Evolutionary conservation across 1,140 invertebrate species (phyloP).

Genomic region (Diorhabda carinulata): DNA sequence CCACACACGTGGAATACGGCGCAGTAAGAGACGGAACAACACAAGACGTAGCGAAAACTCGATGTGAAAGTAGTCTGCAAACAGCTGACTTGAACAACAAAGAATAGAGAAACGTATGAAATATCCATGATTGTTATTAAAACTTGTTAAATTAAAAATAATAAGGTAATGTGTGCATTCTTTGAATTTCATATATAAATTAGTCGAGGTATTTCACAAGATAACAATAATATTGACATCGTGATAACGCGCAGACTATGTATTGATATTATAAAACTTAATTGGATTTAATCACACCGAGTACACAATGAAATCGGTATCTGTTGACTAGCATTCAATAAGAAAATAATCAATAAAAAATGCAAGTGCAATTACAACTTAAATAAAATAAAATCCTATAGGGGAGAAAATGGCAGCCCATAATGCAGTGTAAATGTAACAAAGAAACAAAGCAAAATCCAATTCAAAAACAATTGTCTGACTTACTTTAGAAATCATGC

Average conservation of each 20-base stretch:
- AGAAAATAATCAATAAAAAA: constrained; percentile 30
- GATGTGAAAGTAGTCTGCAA: constrained; percentile 11
- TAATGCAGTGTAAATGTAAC: constrained; percentile 11
- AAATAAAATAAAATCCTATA: constrained; percentile 26
- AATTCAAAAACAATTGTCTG: constrained; percentile 7
- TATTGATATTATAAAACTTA: background rate
- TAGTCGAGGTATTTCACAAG: background rate
- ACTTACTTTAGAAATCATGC: constrained; percentile 20
- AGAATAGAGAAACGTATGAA: background rate
- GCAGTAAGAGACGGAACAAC: constrained; percentile 9
- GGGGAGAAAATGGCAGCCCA: constrained; percentile 18
- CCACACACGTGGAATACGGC: constrained; percentile 13
- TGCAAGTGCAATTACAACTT: constrained; percentile 79
- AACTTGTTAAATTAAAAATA: background rate
- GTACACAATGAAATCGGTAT: too few relatives aligned
- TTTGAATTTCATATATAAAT: background rate
- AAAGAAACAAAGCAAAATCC: constrained; percentile 19
- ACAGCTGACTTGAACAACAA: constrained; percentile 14
- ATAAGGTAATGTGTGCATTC: background rate
- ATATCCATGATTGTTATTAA: background rate
- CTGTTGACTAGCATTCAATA: too few relatives aligned
- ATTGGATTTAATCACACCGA: background rate
- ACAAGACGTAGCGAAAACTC: constrained; percentile 6
- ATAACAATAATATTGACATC: constrained; percentile 1
- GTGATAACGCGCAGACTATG: background rate